Evolutionary conservation across 1,140 invertebrate genomes (phyloP), one percentile per base, ranked within the genome.

Genomic region (Aphidius ervi): DNA sequence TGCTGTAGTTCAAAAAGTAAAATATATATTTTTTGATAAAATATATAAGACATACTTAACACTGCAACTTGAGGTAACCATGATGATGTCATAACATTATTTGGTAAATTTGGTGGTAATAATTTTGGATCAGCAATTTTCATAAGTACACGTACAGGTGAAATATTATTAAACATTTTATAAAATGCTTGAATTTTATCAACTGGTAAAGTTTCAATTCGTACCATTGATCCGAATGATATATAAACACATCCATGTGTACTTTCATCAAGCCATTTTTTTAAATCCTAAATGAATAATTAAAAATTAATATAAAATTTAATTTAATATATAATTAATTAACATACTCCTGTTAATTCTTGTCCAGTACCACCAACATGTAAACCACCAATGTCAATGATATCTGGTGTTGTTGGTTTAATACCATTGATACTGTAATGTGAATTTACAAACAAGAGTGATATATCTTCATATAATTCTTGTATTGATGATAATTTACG

Each of bases 11-110:
- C 16, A 16, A 16, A 16, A 16, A 16, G 1, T 16, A 16, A 16
- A 0, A 16, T 16, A 16, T 16, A 16, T 16, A 16, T 16, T 16
- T 16, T 16, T 16, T 16, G 16, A 16, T 16, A 16, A 16, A 16
- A 39, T 52, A 23, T 10, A 23, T n/a, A 20, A 6, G 20, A 42
- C 65, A 70, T 70, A 79, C 82, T 80, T 42, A 85, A 65, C 59
- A 85, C 70, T 67, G 81, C 82, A 54, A 82, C 79, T 73, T 89
- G 87, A 9, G 87, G 87, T 64, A 88, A 69, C 87, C 87, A 88
- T 56, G 78, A 72, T 47, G 75, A 63, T 0, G 82, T 79, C 68
- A 79, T 76, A 5, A 87, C 79, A 70, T 86, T 86, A 7, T 72
- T 7, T 8, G 84, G 81, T 41, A 84, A 52, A 49, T 64, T 66